Evolutionary conservation across 2,797 vertebrate genomes (phyloP).

Genomic region (Xyrichtys novacula): DNA sequence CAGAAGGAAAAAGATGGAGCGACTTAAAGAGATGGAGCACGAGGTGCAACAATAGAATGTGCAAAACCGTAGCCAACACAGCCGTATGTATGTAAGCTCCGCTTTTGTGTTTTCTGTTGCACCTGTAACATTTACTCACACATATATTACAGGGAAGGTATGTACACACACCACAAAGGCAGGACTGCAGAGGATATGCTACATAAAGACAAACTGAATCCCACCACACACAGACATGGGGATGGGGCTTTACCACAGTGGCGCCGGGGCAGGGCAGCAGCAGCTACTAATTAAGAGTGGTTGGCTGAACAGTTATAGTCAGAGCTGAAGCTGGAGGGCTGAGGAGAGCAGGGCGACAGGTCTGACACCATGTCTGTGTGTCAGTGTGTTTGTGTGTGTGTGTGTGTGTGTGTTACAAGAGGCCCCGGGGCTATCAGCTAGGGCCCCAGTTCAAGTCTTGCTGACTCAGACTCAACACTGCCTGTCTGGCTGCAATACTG

Average conservation of each 20-base stretch:
- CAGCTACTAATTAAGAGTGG: constrained; percentile 82
- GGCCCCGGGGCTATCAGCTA: constrained; percentile 64
- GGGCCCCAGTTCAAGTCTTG: constrained; percentile 70
- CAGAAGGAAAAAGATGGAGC: constrained; percentile 24
- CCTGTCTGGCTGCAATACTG: constrained; percentile 67
- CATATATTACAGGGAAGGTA: constrained; percentile 1
- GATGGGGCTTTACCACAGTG: constrained; percentile 77
- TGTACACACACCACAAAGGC: neutral
- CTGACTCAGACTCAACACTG: constrained; percentile 77
- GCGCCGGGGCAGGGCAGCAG: constrained; percentile 78
- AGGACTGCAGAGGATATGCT: constrained; percentile 31
- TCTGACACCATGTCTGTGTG: constrained; percentile 70
- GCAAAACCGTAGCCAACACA: constrained; percentile 28
- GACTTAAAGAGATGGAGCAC: constrained; percentile 11
- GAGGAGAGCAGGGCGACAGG: constrained; percentile 74
- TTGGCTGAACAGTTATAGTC: constrained; percentile 78
- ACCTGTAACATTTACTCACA: constrained; percentile 29
- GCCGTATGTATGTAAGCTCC: neutral
- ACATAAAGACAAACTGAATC: constrained; percentile 55
- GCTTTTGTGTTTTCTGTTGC: constrained; percentile 20
- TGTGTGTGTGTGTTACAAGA: constrained; percentile 29
- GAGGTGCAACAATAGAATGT: constrained; percentile 24
- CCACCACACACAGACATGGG: constrained; percentile 51
- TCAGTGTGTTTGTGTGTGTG: constrained; percentile 15
- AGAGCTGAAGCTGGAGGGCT: constrained; percentile 71